Evolutionary conservation across 2,888 invertebrate genomes (phyloP).

Genomic region (Oxystoma pomonae): DNA sequence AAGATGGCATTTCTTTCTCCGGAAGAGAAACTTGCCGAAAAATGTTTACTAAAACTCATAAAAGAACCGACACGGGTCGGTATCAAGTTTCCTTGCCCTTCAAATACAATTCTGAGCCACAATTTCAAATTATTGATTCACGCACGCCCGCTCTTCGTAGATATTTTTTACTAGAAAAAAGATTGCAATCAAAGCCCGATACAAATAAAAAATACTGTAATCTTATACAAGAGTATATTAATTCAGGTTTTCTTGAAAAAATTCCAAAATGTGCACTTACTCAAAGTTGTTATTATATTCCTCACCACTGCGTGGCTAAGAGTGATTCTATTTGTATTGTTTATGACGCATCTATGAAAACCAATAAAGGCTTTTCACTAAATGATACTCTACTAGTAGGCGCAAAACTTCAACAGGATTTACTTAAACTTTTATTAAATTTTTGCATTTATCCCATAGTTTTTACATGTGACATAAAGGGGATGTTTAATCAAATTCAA

Average conservation of each 20-base stretch:
- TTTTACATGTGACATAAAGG: not conserved
- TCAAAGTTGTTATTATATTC: conserved; percentile 1
- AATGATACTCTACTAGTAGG: not conserved
- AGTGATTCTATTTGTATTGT: not conserved
- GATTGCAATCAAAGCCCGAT: too few species aligned
- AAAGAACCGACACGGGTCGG: not conserved
- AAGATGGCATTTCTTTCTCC: not conserved
- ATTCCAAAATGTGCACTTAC: too few species aligned
- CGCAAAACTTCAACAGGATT: not conserved
- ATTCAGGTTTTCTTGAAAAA: too few species aligned
- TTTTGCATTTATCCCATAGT: not conserved
- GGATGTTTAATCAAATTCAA: not conserved
- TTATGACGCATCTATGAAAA: not conserved
- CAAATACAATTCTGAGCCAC: not conserved
- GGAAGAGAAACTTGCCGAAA: too few species aligned
- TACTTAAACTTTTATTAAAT: too few species aligned
- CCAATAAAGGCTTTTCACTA: not conserved
- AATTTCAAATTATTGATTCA: too few species aligned
- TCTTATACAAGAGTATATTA: too few species aligned
- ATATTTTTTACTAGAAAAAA: too few species aligned
- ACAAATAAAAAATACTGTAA: too few species aligned
- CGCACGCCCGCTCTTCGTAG: too few species aligned
- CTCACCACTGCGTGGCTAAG: not conserved
- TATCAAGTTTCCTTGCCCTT: not conserved
- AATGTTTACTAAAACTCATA: too few species aligned